Evolutionary conservation across 2,113 vertebrate species (phyloP), one percentile per base, ranked within the genome.

Genomic region (Pseudolaguvia tuberculata): DNA sequence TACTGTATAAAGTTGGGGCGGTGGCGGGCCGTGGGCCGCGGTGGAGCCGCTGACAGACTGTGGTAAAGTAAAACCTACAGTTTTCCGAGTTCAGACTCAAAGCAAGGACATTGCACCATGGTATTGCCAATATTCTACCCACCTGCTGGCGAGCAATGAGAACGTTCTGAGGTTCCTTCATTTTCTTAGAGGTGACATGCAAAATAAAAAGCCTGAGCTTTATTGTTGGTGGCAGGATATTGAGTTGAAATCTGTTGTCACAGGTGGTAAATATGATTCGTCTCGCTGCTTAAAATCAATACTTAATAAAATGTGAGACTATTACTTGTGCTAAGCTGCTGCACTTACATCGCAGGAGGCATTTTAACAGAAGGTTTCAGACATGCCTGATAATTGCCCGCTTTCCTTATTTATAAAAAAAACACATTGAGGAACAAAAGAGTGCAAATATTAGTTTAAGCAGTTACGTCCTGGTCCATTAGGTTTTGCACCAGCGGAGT

Each of bases 31-130:
- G n/a, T n/a, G n/a, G n/a, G n/a, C n/a, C n/a, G n/a, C n/a, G n/a
- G n/a, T n/a, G n/a, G n/a, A n/a, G n/a, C n/a, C n/a, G n/a, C n/a
- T n/a, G n/a, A n/a, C n/a, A n/a, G n/a, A n/a, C n/a, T n/a, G n/a
- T n/a, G n/a, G n/a, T n/a, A n/a, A n/a, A n/a, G n/a, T n/a, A n/a
- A n/a, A n/a, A n/a, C n/a, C n/a, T n/a, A 29, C 15, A 29, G 25
- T 9, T 7, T 3, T 12, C 27, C 0, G 15, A 59, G 57, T 35
- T 61, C 9, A 35, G 29, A 23, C 18, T 31, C 25, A 4, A 61
- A 4, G 3, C 3, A 1, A 18, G 1, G 25, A 31, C 1, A 3
- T 2, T 7, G 15, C 25, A 59, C 0, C 15, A 1, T 15, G 3
- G 25, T 27, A 14, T 5, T 29, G 25, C 25, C 25, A 2, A 58